Evolutionary conservation across 2,113 vertebrate genomes (phyloP).

Genomic region (Holacanthus passer): DNA sequence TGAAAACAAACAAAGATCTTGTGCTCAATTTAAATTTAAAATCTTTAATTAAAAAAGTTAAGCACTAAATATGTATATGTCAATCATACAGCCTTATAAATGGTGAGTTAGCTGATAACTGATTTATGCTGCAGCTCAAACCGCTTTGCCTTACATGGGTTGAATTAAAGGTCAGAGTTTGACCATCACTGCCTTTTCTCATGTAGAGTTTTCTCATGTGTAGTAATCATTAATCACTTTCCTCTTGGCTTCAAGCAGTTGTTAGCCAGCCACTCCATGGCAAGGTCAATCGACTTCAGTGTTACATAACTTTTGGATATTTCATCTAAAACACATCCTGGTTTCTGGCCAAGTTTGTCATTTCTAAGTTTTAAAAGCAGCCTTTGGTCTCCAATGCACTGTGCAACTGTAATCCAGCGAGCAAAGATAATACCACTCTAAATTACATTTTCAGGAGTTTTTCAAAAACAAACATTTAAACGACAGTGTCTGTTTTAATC

Average conservation of each 20-base stretch:
- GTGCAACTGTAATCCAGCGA: background rate
- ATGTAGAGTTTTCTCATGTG: too few species aligned
- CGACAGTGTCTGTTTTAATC: background rate
- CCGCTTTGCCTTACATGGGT: background rate
- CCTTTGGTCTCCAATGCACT: background rate
- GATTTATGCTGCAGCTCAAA: background rate
- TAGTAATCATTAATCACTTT: slow-evolving; percentile 9
- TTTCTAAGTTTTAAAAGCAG: slow-evolving; percentile 32
- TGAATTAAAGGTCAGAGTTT: background rate
- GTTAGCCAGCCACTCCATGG: slow-evolving; percentile 3
- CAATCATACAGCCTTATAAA: background rate
- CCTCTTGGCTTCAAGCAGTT: background rate
- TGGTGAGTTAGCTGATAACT: background rate
- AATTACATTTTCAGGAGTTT: background rate
- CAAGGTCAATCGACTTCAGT: slow-evolving; percentile 30
- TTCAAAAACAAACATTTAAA: background rate
- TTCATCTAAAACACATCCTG: slow-evolving; percentile 5
- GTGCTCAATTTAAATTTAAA: background rate
- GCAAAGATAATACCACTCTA: background rate
- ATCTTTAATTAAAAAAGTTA: too few species aligned
- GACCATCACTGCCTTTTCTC: background rate
- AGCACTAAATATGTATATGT: too few species aligned
- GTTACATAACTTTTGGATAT: slow-evolving; percentile 10
- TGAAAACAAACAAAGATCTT: background rate
- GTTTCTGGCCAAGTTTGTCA: background rate